Base-by-base conservation (phyloP, 35 echinoderm and acorn worm genomes). In the Acanthaster planci region DNA sequence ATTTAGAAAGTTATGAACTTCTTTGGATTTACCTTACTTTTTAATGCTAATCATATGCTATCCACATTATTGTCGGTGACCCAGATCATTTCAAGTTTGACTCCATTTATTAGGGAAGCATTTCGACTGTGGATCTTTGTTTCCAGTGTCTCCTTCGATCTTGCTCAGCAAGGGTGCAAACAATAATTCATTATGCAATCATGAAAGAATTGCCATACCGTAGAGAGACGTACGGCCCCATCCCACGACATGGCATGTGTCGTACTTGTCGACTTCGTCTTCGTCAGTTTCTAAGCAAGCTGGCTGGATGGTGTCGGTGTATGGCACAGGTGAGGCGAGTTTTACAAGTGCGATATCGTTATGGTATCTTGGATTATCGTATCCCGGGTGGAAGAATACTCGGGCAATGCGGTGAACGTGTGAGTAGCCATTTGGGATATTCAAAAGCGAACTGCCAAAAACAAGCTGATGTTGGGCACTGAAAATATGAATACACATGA, bases 281-380 rank as follows among this genome's bases (percentile, higher is more conserved):
- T 67, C 39, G 18, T 18, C 29, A 12, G 44, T 60, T 32, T 84
- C 78, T 1, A 92, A 39, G 76, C 91, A 93, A 5, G 50, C 76
- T 72, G 86, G 91, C 27, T 77, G 60, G 51, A 89, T 60, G 17
- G 38, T 77, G 37, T 89, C 53, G 9, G 80, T 79, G n/a, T 79
- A 78, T 39, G 60, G 38, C 1, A 93, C 91, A 8, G 81, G 87
- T 30, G 47, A 14, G 31, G 50, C 30, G 17, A 93, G 42, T 38
- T 58, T 89, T 0, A 93, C 32, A 1, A 93, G 81, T n/a, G 86
- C 91, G 59, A 93, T 85, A 57, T 93, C 91, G 36, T 79, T 14
- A 7, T 30, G 23, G 64, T 5, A 10, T 0, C 15, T 15, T 26
- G 30, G 18, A 38, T 36, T 0, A 51, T 38, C 26, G 68, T 84